Evolutionary conservation across 2,113 vertebrate genomes (phyloP).

Genomic region (Empidonax traillii): DNA sequence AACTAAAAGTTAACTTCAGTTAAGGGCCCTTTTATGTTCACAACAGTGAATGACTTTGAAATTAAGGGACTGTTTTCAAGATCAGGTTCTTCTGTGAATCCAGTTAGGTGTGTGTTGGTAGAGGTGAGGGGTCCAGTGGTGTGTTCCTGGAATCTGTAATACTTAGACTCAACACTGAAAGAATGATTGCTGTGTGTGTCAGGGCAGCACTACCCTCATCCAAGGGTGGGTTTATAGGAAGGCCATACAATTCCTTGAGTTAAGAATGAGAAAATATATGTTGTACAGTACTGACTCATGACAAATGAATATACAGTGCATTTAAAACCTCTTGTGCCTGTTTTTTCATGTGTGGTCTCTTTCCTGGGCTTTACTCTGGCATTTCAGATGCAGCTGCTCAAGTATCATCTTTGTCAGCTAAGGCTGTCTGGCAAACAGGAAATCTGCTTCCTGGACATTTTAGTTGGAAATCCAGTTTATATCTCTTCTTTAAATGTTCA

Average conservation of each 20-base stretch:
- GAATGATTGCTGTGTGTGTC: accelerated
- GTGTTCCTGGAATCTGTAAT: background rate
- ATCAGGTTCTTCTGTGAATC: background rate
- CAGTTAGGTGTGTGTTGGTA: background rate
- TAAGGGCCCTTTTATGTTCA: background rate
- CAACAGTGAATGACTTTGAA: background rate
- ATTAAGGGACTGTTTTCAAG: background rate
- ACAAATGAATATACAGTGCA: background rate
- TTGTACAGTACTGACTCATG: background rate
- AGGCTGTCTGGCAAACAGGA: background rate
- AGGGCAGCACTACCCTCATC: background rate
- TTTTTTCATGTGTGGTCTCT: background rate
- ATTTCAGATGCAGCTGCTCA: background rate
- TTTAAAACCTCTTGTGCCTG: background rate
- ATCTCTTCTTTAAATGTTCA: background rate
- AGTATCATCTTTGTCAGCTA: background rate
- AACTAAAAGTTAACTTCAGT: background rate
- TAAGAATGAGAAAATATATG: background rate
- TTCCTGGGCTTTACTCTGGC: background rate
- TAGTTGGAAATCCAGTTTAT: background rate
- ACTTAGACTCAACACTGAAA: background rate
- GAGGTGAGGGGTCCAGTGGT: background rate
- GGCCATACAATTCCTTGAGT: background rate
- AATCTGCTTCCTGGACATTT: background rate
- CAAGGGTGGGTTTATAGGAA: background rate